Percentiles rank a stretch among this genome's conserved stretches.
Conservation (phyloP, 2,888 invertebrate genomes). For the Trichogramma evanescens region DNA sequence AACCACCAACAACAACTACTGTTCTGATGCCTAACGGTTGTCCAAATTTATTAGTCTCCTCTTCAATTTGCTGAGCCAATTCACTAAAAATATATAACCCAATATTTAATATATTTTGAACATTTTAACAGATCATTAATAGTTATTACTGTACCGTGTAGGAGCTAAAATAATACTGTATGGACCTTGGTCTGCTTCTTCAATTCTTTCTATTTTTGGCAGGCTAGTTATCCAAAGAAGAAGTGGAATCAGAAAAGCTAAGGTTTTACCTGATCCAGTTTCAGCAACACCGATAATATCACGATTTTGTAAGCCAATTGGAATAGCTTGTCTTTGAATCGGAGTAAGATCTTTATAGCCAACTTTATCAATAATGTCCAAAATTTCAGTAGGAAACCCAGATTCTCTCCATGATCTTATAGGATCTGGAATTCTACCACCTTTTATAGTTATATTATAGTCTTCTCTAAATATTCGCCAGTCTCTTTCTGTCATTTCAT, state of each 20-base stretch:
- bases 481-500: slow-evolving; percentile 97
- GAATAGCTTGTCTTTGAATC: slow-evolving; percentile 98
- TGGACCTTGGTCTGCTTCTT: slow-evolving; percentile 91
- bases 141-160: slow-evolving; percentile 54
- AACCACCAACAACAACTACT: slow-evolving; percentile 95
- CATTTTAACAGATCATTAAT: neutral
- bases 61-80: slow-evolving; percentile 98
- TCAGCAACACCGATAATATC: slow-evolving; percentile 99
- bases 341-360: slow-evolving; percentile 98
- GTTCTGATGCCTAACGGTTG: slow-evolving; percentile 86
- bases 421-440: slow-evolving; percentile 94
- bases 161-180: slow-evolving; percentile 99
- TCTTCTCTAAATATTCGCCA: slow-evolving; percentile 99
- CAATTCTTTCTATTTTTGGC: slow-evolving; percentile 88
- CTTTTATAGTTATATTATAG: slow-evolving; percentile 97
- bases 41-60: slow-evolving; percentile 97
- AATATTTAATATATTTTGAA: slow-evolving; percentile 21
- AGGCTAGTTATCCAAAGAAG: slow-evolving; percentile 96
- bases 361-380: slow-evolving; percentile 88
- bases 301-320: slow-evolving; percentile 89
- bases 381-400: slow-evolving; percentile 78
- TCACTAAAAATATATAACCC: slow-evolving; percentile 55
- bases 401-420: slow-evolving; percentile 93
- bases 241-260: slow-evolving; percentile 95
- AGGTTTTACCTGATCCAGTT: slow-evolving; percentile 97